Evolutionary conservation across 92 coral and sea anemone species (phyloP).

Genomic region (Phenganax stokvisi): DNA sequence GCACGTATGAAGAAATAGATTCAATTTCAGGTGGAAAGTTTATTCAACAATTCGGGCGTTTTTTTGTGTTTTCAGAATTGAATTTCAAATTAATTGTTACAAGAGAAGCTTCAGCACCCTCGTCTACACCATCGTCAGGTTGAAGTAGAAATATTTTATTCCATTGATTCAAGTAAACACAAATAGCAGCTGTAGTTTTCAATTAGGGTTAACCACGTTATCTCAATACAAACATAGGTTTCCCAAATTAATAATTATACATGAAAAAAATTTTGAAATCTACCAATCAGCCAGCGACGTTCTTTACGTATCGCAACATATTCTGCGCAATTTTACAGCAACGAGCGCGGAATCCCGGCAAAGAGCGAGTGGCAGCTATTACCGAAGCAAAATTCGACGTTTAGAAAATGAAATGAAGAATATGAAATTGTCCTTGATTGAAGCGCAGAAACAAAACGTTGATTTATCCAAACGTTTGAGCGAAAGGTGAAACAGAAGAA

Average conservation of each 20-base stretch:
- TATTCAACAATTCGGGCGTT: neutral
- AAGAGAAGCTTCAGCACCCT: slow-evolving; percentile 11
- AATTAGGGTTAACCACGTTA: slow-evolving; percentile 2
- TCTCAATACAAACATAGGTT: neutral
- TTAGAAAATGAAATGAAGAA: slow-evolving; percentile 31
- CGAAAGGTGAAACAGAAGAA: slow-evolving; percentile 23
- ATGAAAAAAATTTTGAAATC: neutral
- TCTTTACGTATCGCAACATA: neutral
- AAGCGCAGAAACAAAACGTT: slow-evolving; percentile 30
- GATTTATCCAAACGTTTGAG: slow-evolving; percentile 30
- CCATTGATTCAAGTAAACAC: slow-evolving; percentile 2
- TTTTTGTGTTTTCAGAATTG: slow-evolving; percentile 60
- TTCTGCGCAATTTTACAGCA: neutral
- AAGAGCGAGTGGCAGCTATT: slow-evolving; percentile 34
- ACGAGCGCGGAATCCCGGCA: slow-evolving; percentile 1
- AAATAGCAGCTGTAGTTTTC: slow-evolving; percentile 14
- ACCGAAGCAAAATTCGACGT: slow-evolving; percentile 36
- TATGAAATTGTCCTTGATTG: slow-evolving; percentile 32
- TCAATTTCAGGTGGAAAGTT: too few species aligned
- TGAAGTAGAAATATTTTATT: slow-evolving; percentile 1
- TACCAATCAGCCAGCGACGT: neutral
- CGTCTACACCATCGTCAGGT: slow-evolving; percentile 17
- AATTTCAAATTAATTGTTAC: slow-evolving; percentile 77
- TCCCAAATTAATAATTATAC: neutral
- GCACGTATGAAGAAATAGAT: too few species aligned